Base-by-base conservation (phyloP, 2,888 invertebrate genomes). In the Oligia fasciuncula region DNA sequence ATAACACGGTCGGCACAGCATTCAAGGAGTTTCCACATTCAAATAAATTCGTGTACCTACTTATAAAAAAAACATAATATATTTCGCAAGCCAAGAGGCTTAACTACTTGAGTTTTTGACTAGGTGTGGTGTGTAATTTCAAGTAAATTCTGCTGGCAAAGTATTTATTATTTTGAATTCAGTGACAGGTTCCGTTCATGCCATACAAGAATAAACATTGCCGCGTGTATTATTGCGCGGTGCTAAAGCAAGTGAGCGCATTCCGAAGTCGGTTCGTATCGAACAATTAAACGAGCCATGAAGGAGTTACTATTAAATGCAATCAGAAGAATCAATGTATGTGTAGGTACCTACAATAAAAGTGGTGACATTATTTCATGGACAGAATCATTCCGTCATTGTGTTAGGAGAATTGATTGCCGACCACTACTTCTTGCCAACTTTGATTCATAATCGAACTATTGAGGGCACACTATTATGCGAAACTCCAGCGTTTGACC, bases 391-490 rank as follows among this genome's bases (percentile, higher is more conserved):
- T 86, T 86, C 86, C 65, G 67, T 73, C 87, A 85, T 76, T 85
- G 76, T 84, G 70, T 73, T 67, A 40, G n/a, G 62, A 76, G 76
- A 81, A 71, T 87, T 85, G 85, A 85, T 85, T 77, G 75, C 67
- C 68, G 73, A 74, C 77, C 76, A 79, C 67, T 77, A 78, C 57
- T 84, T 80, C 72, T 80, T 84, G 80, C 83, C 85, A 87, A 85
- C 80, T 80, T 81, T 79, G 87, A 89, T 77, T 89, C 85, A 84
- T 86, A 86, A 88, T 87, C 83, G 74, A 86, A 81, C 80, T 80
- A 89, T 86, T 84, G 78, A 78, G 82, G 72, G 80, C 81, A 77
- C 72, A 74, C 79, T 73, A 83, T 81, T 81, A 87, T 84, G 67
- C 77, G 75, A 84, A 84, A 89, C 80, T 89, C 80, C 83, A 86